Evolutionary conservation across 1,140 invertebrate genomes (phyloP).

Genomic region (Patella vulgata): DNA sequence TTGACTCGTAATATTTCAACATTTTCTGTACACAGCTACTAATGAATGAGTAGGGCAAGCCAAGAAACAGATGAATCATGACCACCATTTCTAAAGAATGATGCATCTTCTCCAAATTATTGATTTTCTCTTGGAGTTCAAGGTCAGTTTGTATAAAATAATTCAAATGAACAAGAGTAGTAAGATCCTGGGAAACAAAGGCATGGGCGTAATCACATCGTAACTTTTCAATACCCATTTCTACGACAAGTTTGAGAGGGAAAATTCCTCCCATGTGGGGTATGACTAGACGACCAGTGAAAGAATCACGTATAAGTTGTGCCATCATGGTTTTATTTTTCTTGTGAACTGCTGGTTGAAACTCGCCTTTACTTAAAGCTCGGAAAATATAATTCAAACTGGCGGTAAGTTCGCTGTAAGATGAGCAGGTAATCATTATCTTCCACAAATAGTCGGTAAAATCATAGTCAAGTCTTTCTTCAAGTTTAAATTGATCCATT

Average conservation of each 20-base stretch:
- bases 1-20: conserved; percentile 41
- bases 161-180: conserved; percentile 29
- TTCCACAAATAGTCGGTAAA: conserved; percentile 56
- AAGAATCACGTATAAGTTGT: conserved; percentile 48
- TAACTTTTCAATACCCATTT: conserved; percentile 55
- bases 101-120: conserved; percentile 41
- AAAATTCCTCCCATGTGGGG: conserved; percentile 41
- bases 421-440: conserved; percentile 43
- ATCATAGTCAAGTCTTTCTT: conserved; percentile 45
- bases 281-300: conserved; percentile 32
- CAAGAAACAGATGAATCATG: conserved; percentile 45
- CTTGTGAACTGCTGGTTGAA: conserved; percentile 49
- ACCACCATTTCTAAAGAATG: conserved; percentile 45
- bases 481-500: conserved; percentile 18
- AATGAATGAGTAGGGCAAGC: conserved; percentile 32
- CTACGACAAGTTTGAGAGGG: conserved; percentile 46
- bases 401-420: conserved; percentile 40
- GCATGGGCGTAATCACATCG: conserved; percentile 42
- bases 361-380: conserved; percentile 40
- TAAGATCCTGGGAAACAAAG: conserved; percentile 44
- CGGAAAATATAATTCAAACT: conserved; percentile 41
- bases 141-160: conserved; percentile 25
- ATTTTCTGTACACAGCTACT: conserved; percentile 34
- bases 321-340: conserved; percentile 50
- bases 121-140: conserved; percentile 31